Evolutionary conservation across 1,140 invertebrate genomes (phyloP).

Genomic region (Halictus rubicundus): DNA sequence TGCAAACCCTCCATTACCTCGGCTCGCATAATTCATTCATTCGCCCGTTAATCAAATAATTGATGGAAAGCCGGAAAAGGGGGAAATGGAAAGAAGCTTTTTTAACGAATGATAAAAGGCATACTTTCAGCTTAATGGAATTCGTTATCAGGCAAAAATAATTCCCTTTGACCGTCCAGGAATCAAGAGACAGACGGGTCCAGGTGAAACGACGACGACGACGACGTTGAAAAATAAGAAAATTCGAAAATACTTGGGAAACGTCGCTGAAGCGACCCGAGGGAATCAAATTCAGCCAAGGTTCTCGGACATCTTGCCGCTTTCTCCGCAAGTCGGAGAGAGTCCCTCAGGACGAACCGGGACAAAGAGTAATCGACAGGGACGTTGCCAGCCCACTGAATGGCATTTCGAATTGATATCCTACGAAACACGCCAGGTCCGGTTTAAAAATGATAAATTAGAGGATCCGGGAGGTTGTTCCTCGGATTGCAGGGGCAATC

Average conservation of each 20-base stretch:
- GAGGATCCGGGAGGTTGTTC: too few relatives aligned
- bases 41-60: conserved; percentile 4
- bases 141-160: conserved; percentile 26
- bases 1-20: not conserved
- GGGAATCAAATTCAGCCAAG: conserved; percentile 39
- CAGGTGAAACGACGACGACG: not conserved
- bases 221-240: not conserved
- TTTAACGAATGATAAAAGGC: conserved; percentile 13
- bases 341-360: too few relatives aligned
- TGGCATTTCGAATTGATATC: conserved; percentile 7
- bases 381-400: not conserved
- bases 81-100: not conserved
- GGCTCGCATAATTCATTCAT: conserved; percentile 16
- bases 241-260: not conserved
- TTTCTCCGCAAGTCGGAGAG: too few relatives aligned
- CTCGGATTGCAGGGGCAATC: too few relatives aligned
- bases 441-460: too few relatives aligned
- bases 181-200: conserved; percentile 10
- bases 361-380: conserved; percentile 24
- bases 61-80: conserved; percentile 1
- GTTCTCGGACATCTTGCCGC: conserved; percentile 14
- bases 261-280: not conserved
- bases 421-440: not conserved
- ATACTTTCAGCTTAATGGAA: conserved; percentile 35
- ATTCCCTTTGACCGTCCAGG: conserved; percentile 19